Evolutionary conservation across 2,888 invertebrate species (phyloP).

Genomic region (Drosophila pullipes): DNA sequence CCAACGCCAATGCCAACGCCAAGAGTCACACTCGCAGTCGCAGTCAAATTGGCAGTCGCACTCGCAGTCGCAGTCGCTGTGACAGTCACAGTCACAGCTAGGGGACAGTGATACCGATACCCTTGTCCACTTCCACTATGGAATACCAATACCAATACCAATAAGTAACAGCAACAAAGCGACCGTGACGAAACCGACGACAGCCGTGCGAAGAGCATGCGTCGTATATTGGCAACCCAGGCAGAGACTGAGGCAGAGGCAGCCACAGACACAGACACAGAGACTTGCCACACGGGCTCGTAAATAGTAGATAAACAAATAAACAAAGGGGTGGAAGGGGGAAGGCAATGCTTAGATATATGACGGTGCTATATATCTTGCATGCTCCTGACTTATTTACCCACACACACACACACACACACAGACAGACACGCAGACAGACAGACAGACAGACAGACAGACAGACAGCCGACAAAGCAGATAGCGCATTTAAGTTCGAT

Average conservation of each 20-base stretch:
- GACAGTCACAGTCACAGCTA: slow-evolving; percentile 29
- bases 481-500: slow-evolving; percentile 43
- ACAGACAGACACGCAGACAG: not conserved
- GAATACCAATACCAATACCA: slow-evolving; percentile 17
- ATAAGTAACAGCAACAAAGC: slow-evolving; percentile 63
- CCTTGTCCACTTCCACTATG: slow-evolving; percentile 4
- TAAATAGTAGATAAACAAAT: slow-evolving; percentile 78
- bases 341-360: slow-evolving; percentile 63
- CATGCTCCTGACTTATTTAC: slow-evolving; percentile 52
- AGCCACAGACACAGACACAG: not conserved
- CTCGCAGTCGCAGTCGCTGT: slow-evolving; percentile 31
- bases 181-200: slow-evolving; percentile 60
- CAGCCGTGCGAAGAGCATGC: slow-evolving; percentile 37
- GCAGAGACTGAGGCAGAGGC: not conserved
- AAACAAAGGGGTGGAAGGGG: slow-evolving; percentile 59
- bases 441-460: not conserved
- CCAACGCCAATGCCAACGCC: slow-evolving; percentile 23
- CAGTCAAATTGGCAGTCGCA: not conserved
- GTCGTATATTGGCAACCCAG: slow-evolving; percentile 23
- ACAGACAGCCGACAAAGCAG: slow-evolving; percentile 33
- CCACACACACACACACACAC: slow-evolving; percentile 34
- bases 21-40: slow-evolving; percentile 16
- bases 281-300: slow-evolving; percentile 50
- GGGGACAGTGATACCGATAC: slow-evolving; percentile 39
- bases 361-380: slow-evolving; percentile 76